These are phyloP conservation scores for Fistularia commersonii DNA, from an alignment of 2,797 vertebrate genomes.

Conservation along the genomic window DNA sequence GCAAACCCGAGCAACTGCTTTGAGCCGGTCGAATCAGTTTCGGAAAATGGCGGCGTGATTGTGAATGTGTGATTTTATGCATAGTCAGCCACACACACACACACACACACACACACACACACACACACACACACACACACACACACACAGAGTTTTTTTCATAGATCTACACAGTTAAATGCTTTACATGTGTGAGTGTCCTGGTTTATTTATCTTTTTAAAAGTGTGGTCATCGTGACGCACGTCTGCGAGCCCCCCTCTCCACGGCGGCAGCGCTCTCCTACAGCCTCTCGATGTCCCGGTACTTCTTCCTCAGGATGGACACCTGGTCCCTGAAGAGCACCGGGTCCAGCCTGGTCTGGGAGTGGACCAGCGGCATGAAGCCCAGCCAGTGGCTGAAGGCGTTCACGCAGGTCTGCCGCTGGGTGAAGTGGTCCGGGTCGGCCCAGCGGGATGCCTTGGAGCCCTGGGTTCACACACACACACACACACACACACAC, in stretches of 20 bases:
- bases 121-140: background rate
- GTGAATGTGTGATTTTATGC: background rate
- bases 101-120: background rate
- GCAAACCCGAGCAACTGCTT: too few species aligned
- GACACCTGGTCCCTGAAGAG: conserved; percentile 83
- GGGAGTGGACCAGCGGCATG: conserved; percentile 81
- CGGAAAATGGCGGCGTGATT: too few species aligned
- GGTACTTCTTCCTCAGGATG: conserved; percentile 81
- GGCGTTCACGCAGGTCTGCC: conserved; percentile 80
- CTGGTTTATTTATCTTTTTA: too few species aligned
- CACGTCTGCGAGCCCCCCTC: background rate
- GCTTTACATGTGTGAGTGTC: too few species aligned
- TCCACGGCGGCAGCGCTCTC: conserved; percentile 1
- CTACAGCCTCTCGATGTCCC: conserved; percentile 78
- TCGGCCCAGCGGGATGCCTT: conserved; percentile 81
- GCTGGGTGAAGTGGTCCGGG: conserved; percentile 81
- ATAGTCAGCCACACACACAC: background rate
- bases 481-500: conserved; percentile 5
- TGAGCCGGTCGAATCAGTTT: too few species aligned
- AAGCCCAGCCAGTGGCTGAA: conserved; percentile 78
- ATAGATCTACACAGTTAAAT: too few species aligned
- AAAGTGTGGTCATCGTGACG: background rate
- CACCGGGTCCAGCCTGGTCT: conserved; percentile 80
- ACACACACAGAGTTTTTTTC: background rate
- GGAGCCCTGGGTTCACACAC: conserved; percentile 61